phyloP scores from a whole-genome alignment of 2,113 vertebrate genomes.

The Tricholaema leucomelas region DNA sequence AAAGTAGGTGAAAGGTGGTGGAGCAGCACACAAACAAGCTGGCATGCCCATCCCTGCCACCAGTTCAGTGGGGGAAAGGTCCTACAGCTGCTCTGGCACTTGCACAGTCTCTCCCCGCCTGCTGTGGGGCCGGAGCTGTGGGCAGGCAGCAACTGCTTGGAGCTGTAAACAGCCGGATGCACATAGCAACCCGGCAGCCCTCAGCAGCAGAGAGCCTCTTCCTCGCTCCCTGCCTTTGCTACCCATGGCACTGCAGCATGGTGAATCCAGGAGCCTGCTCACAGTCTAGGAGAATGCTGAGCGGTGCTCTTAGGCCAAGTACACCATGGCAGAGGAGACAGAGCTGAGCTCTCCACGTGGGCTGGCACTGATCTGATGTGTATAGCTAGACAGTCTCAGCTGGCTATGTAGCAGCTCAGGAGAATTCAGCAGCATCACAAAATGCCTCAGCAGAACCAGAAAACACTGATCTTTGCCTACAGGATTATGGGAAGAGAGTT shows the following conservation, averaged over 20 bases:
- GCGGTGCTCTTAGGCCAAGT: not conserved
- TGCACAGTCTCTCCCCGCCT: not conserved
- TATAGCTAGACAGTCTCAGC: not conserved
- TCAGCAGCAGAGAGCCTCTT: not conserved
- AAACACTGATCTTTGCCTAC: not conserved
- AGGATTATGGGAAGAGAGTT: not conserved
- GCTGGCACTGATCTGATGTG: not conserved
- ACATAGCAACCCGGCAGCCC: not conserved
- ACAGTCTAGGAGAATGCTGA: not conserved
- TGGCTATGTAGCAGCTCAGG: not conserved
- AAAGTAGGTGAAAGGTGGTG: slow-evolving; percentile 61
- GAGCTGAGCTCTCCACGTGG: not conserved
- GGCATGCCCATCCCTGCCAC: not conserved
- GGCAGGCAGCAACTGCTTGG: not conserved
- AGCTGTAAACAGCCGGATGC: not conserved
- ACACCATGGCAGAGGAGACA: not conserved
- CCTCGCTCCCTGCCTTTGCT: not conserved
- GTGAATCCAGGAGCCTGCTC: not conserved
- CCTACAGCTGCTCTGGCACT: not conserved
- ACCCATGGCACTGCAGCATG: not conserved
- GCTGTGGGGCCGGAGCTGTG: not conserved
- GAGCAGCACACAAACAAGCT: slow-evolving; percentile 35
- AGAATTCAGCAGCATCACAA: too few relatives aligned
- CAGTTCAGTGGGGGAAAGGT: slow-evolving; percentile 54
- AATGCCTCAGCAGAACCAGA: not conserved